Conservation (phyloP, 2,113 vertebrate genomes). For the Lichenostomus cassidix region DNA sequence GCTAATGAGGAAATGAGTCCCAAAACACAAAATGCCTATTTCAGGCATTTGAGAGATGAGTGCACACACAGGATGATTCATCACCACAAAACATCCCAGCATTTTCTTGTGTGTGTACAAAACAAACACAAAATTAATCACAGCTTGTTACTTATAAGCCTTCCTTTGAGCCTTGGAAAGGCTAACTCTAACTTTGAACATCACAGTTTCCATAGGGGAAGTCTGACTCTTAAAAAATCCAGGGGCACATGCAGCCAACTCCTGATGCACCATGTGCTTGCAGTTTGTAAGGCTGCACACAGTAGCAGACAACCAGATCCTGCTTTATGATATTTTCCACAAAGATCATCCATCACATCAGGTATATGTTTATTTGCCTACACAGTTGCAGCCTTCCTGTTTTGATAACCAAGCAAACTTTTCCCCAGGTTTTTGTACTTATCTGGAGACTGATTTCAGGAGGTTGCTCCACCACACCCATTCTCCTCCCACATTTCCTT, state of each 20-base stretch:
- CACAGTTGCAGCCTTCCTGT: not conserved
- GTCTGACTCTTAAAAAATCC: not conserved
- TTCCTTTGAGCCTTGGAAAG: not conserved
- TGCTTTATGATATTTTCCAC: not conserved
- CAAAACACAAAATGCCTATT: not conserved
- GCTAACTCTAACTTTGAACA: not conserved
- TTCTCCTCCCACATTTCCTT: not conserved
- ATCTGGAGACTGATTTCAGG: not conserved
- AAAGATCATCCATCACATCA: not conserved
- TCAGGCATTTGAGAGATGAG: not conserved
- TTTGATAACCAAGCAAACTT: not conserved
- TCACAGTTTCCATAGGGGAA: not conserved
- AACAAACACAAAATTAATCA: slow-evolving; percentile 1
- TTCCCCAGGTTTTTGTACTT: not conserved
- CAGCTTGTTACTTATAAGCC: not conserved
- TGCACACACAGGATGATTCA: not conserved
- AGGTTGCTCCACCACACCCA: not conserved
- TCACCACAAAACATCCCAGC: not conserved
- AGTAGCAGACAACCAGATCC: not conserved
- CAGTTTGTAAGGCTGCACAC: not conserved
- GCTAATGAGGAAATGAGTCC: not conserved
- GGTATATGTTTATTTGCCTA: not conserved
- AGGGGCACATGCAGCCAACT: not conserved
- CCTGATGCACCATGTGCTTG: not conserved
- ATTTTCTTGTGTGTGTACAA: not conserved